Evolutionary conservation across 1,140 invertebrate species (phyloP).

Genomic region (Schlechtendalia chinensis): DNA sequence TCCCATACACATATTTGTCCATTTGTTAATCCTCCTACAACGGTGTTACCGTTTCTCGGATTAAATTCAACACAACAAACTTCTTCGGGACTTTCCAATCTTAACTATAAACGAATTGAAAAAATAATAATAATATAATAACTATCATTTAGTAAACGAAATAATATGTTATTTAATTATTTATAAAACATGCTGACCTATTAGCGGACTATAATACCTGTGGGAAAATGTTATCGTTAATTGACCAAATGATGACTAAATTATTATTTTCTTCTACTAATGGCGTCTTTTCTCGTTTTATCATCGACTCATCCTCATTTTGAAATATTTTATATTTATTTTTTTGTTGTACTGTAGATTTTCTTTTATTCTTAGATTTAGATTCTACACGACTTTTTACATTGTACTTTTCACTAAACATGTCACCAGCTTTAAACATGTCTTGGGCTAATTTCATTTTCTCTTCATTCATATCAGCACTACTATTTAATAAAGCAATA

Average conservation of each 20-base stretch:
- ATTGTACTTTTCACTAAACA: no score
- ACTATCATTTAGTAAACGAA: neutral
- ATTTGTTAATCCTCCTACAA: conserved; percentile 36
- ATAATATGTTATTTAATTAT: neutral
- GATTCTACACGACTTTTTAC: neutral
- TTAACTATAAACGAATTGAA: neutral
- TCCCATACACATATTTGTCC: conserved; percentile 41
- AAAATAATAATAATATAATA: neutral
- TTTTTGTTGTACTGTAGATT: neutral
- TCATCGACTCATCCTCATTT: neutral
- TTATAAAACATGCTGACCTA: neutral
- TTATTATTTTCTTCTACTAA: conserved; percentile 15
- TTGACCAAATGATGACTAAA: conserved; percentile 29
- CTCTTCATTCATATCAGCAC: neutral
- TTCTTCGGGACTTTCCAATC: conserved; percentile 15
- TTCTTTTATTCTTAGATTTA: neutral
- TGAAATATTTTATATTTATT: neutral
- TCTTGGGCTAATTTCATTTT: conserved; percentile 26
- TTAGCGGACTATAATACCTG: conserved; percentile 8
- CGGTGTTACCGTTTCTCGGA: conserved; percentile 30
- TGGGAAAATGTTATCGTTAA: conserved; percentile 29
- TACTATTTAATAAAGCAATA: neutral
- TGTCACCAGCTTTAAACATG: conserved; percentile 20
- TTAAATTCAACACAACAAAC: conserved; percentile 37
- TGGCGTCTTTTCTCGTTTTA: neutral